Evolutionary conservation across 2,113 vertebrate species (phyloP), one percentile per base, ranked within the genome.

Genomic region (Sinocyclocheilus rhinocerous): DNA sequence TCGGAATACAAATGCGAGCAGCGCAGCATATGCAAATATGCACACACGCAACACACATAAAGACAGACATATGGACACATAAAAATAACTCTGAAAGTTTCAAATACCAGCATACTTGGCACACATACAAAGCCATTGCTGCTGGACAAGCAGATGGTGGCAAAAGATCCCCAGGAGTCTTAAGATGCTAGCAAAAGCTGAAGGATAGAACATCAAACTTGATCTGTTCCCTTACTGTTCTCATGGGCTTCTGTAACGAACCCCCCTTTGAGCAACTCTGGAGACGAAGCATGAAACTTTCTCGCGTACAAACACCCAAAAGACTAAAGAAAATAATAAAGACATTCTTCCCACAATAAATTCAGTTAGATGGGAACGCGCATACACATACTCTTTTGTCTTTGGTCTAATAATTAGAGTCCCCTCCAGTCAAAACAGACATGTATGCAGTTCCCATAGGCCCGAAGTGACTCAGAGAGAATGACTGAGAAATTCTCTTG

Each of bases 381-480:
- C 57, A 52, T 45, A 26, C 2, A 84, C 65, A 80, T 26, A 42
- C 20, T 39, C 10, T n/a, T 70, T 72, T 29, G 10, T 16, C 39
- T 76, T 63, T 65, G 67, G 85, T 52, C 73, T 83, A 61, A 86
- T 82, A 73, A 86, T 82, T 48, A 76, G 24, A 67, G 63, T 67
- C 29, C 29, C 50, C 85, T 83, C 39, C 16, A 73, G 69, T 61
- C 70, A 82, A 39, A 83, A 22, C 33, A 67, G 59, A 67, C 78
- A 81, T 50, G 83, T 13, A 65, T 26, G 78, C 16, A 26, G 82
- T 20, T 81, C 78, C 39, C 77, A 55, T 4, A 82, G 42, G 80
- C 80, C 20, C 26, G 67, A 73, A 55, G 29, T 57, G 81, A 83
- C 48, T 83, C 65, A 81, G 42, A 85, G 69, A 81, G 48, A 86